Conservation (phyloP, 2,113 vertebrate genomes). For the Actenoides lindsayi region DNA sequence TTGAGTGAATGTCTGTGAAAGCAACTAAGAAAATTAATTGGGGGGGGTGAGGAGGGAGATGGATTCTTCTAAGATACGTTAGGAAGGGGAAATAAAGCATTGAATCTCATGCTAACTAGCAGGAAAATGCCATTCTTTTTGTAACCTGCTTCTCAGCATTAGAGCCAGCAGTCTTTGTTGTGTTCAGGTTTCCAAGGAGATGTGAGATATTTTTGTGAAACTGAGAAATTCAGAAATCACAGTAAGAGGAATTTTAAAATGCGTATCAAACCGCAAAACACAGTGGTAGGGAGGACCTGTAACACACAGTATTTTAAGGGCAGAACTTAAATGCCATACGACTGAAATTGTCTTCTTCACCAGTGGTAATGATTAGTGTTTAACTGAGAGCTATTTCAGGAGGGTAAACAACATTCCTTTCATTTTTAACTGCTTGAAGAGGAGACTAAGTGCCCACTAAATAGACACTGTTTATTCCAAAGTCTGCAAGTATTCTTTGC, state of each 20-base stretch:
- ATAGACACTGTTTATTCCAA: not conserved
- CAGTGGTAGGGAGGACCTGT: not conserved
- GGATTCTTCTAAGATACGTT: not conserved
- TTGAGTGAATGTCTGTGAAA: not conserved
- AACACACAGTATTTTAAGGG: not conserved
- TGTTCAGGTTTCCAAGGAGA: conserved; percentile 62
- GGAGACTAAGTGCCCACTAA: not conserved
- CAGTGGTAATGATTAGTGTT: not conserved
- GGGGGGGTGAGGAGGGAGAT: not conserved
- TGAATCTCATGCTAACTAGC: not conserved
- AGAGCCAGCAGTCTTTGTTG: not conserved
- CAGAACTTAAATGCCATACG: not conserved
- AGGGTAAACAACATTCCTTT: conserved; percentile 54
- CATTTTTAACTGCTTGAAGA: conserved; percentile 13
- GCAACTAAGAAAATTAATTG: not conserved
- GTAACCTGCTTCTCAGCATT: not conserved
- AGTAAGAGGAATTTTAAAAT: conserved; percentile 17
- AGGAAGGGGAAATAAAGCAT: not conserved
- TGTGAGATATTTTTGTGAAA: conserved; percentile 31
- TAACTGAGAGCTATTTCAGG: conserved; percentile 29
- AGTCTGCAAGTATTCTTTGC: not conserved
- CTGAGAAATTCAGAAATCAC: conserved; percentile 38
- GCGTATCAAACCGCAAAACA: not conserved
- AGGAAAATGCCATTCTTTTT: conserved; percentile 8
- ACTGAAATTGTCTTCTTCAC: not conserved